Base-by-base conservation (phyloP, 2,113 vertebrate genomes). In the Ibidorhyncha struthersii region DNA sequence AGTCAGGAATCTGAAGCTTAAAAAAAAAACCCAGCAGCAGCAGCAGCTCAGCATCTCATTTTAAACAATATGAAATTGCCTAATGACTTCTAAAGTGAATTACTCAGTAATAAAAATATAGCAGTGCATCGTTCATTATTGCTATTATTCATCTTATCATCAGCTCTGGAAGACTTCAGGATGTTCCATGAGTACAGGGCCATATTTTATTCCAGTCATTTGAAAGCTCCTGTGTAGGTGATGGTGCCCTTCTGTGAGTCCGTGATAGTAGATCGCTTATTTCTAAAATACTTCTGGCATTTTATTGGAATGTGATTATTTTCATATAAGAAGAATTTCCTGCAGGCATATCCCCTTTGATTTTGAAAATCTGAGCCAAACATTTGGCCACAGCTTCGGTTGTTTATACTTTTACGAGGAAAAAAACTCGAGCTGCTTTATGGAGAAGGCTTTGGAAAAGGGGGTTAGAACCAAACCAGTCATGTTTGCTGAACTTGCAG, bases 21-120 rank as follows among this genome's bases (percentile, higher is more conserved):
- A 58, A 81, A 73, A 77, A 89, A 82, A 81, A 77, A 89, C 78
- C 76, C 85, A 74, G 69, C 12, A n/a, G 20, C 27, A 86, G 53
- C 34, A 70, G 77, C 30, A 81, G 55, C 66, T 69, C 82, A 74
- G 66, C 65, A 72, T 59, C 85, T 91, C 86, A 71, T 95, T 76
- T 90, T 63, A 88, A 95, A 70, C 74, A 82, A 63, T 81, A 10
- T 58, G 65, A 41, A 96, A 91, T 89, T 90, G 78, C 58, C 86
- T 94, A 93, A 90, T 82, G 82, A 80, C 52, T 90, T 93, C 47
- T 53, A 59, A 86, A 96, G 65, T 20, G 6, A 95, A 92, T 90
- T 91, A 90, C 55, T 86, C 59, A 27, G 32, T 93, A 89, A 92
- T 85, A 61, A 94, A 78, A 92, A 89, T 95, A 90, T 62, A 90